Evolutionary conservation across 2,888 invertebrate species (phyloP), one percentile per base, ranked within the genome.

Genomic region (Pinctada fucata): DNA sequence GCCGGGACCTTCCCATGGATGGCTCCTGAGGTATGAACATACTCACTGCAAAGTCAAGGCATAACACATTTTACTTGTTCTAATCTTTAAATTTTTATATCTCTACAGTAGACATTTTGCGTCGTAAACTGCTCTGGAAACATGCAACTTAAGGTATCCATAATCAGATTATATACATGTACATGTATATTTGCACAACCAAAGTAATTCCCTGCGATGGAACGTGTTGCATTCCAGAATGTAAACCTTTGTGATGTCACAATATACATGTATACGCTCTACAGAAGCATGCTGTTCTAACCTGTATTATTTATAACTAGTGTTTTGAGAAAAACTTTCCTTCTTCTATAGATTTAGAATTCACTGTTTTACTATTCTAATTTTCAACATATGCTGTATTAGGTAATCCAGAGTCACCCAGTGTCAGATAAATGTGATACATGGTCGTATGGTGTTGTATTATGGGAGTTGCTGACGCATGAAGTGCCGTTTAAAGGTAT

Each of bases 1-100:
- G 93, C 92, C 13, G 93, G 93, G 72, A 93, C 93, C 0, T 91
- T 91, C 80, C 92, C 93, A 0, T 93, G 93, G 93, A 93, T 93
- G 93, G 92, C 93, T 2, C 93, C 93, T n/a, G 93, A 93, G 90
- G 92, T 92, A 85, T 58, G 13, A 58, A 10, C 13, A 58, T 58
- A 10, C 77, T 71, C 49, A 45, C 8, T 48, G 10, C n/a, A 3
- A 48, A 45, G 10, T 31, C 63, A n/a, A 13, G 31, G 31, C 31
- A 31, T 31, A 31, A 31, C 31, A 31, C 31, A 31, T 31, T 31
- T 31, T 4, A 47, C 70, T 69, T 68, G 6, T 66, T 6, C 31
- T 6, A 58, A 52, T 72, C n/a, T 64, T n/a, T 47, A 70, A 48
- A 45, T 63, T 31, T 48, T 73, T 2, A 3, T 31, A 31, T 31